Evolutionary conservation across 2,888 invertebrate species (phyloP).

Genomic region (Alentia gelatinosa): DNA sequence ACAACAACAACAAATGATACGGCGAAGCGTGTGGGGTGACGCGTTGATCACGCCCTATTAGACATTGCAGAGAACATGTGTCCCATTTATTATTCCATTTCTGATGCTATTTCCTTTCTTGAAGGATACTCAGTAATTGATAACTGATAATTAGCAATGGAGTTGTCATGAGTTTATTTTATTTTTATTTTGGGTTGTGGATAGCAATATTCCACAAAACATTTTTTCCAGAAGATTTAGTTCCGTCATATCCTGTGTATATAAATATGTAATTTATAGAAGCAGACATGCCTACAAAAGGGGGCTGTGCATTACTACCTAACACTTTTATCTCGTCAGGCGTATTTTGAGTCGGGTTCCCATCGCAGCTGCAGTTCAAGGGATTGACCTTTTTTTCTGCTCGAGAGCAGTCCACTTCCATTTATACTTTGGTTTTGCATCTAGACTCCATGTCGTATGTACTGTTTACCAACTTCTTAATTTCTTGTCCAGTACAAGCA

Average conservation of each 20-base stretch:
- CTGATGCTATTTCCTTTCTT: not conserved
- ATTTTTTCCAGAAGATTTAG: too few relatives aligned
- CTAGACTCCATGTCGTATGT: not conserved
- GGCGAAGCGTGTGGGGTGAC: too few relatives aligned
- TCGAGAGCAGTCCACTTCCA: not conserved
- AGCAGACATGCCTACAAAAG: not conserved
- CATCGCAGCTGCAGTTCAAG: not conserved
- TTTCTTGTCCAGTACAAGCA: not conserved
- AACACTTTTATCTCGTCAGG: not conserved
- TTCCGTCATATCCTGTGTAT: not conserved
- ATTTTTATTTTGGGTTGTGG: not conserved
- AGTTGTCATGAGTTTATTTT: not conserved
- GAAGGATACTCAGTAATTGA: slow-evolving; percentile 39
- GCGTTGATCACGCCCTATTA: not conserved
- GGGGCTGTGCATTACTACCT: not conserved
- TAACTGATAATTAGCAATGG: slow-evolving; percentile 9
- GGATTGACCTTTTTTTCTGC: not conserved
- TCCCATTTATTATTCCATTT: slow-evolving; percentile 31
- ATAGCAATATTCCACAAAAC: too few relatives aligned
- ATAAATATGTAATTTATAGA: slow-evolving; percentile 36
- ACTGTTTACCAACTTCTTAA: not conserved
- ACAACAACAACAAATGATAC: too few relatives aligned
- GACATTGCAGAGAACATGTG: not conserved
- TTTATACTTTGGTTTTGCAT: not conserved
- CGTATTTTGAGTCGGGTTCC: not conserved